Conservation (phyloP, 2,888 invertebrate genomes). For the Girardia tigrina region DNA sequence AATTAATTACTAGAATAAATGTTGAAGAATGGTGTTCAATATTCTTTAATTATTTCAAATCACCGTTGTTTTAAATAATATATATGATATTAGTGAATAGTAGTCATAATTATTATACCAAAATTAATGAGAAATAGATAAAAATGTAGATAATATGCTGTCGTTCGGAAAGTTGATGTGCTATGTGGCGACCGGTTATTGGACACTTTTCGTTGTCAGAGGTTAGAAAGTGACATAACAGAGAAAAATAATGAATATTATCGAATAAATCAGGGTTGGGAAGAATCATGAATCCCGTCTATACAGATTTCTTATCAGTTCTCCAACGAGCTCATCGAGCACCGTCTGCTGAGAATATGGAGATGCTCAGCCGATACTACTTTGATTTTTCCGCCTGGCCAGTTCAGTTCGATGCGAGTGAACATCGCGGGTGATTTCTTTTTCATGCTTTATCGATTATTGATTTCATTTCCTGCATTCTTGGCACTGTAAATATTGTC, state of each 20-base stretch:
- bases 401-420: conserved; percentile 58
- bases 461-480: too few species aligned
- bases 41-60: too few species aligned
- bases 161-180: not conserved
- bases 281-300: conserved; percentile 24
- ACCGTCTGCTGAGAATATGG: conserved; percentile 27
- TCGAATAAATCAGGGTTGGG: not conserved
- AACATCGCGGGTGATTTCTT: conserved; percentile 38
- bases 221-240: not conserved
- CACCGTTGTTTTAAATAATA: too few species aligned
- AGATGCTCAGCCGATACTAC: conserved; percentile 62
- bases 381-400: conserved; percentile 78
- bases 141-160: conserved; percentile 15
- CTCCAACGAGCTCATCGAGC: not conserved
- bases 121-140: too few species aligned
- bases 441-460: not conserved
- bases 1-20: too few species aligned
- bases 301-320: conserved; percentile 27
- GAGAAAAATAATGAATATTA: not conserved
- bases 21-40: too few species aligned
- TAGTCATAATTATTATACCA: too few species aligned
- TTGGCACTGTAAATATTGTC: too few species aligned
- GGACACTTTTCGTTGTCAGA: not conserved
- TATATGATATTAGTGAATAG: too few species aligned
- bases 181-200: not conserved